Conservation (phyloP, 2,888 invertebrate genomes). For the Pyrrhosoma nymphula region DNA sequence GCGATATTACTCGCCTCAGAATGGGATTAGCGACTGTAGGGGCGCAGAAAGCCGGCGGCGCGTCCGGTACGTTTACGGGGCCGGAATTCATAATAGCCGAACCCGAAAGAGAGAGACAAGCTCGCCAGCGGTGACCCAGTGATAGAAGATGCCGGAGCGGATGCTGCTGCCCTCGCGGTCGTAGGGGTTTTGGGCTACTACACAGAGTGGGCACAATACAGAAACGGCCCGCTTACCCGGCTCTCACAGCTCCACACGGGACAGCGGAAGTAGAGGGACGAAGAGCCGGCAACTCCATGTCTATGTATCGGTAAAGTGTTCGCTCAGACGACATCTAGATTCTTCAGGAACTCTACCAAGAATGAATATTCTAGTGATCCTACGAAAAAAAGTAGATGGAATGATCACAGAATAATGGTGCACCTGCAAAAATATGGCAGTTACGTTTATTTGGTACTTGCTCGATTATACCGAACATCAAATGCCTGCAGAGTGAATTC, state of each 20-base stretch:
- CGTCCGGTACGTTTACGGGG: slow-evolving; percentile 2
- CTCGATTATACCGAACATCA: no score
- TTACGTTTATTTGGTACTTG: no score
- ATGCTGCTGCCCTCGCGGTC: background rate
- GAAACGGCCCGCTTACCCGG: background rate
- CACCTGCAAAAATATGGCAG: no score
- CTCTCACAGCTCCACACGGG: background rate
- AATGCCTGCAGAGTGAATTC: no score
- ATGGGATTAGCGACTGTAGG: background rate
- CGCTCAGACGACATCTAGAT: no score
- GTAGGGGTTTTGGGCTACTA: background rate
- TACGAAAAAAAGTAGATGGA: no score
- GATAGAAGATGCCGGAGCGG: background rate
- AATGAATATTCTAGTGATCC: no score
- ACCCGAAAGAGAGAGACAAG: background rate
- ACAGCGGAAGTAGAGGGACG: background rate
- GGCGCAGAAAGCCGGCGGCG: background rate
- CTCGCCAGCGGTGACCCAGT: background rate
- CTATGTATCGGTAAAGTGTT: no score
- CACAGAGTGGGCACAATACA: background rate
- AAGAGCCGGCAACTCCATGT: no score
- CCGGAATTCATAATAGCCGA: slow-evolving; percentile 3
- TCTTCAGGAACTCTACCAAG: no score
- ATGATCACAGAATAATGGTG: no score
- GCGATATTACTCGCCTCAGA: background rate